Conservation (phyloP, 2,888 invertebrate genomes). For the Nipponacmea schrenckii region DNA sequence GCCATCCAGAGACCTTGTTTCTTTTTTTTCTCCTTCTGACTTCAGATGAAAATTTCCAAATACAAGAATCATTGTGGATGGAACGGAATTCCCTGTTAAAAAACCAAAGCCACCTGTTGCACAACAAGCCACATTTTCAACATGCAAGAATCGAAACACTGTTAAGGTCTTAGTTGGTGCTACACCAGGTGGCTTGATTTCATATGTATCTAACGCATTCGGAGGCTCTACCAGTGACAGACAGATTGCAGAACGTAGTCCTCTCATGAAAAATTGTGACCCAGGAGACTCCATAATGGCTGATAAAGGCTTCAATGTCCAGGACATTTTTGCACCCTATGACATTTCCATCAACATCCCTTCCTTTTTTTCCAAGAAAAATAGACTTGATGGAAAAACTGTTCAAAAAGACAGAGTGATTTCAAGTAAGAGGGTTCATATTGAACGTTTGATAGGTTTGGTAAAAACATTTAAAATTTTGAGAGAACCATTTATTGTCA, state of each 20-base stretch:
- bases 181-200: conserved; percentile 21
- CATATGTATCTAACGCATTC: conserved; percentile 22
- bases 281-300: conserved; percentile 33
- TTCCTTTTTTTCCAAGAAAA: conserved; percentile 36
- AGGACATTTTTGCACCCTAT: conserved; percentile 26
- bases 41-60: conserved; percentile 21
- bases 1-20: conserved; percentile 14
- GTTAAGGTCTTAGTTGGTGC: conserved; percentile 26
- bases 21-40: conserved; percentile 18
- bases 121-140: conserved; percentile 14
- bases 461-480: conserved; percentile 25
- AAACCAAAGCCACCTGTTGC: conserved; percentile 17
- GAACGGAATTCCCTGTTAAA: conserved; percentile 22
- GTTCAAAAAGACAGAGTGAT: conserved; percentile 32
- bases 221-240: conserved; percentile 36
- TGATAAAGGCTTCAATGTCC: too few relatives aligned
- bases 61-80: conserved; percentile 7
- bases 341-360: conserved; percentile 37
- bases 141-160: conserved; percentile 23
- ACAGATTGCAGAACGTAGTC: conserved; percentile 32
- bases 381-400: conserved; percentile 24
- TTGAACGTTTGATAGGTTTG: conserved; percentile 38
- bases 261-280: conserved; percentile 24
- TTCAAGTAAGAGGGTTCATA: conserved; percentile 35
- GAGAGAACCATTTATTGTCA: not conserved